These are phyloP conservation scores for Arnoldichthys spilopterus DNA, from an alignment of 2,797 vertebrate genomes.

Conservation along the genomic window DNA sequence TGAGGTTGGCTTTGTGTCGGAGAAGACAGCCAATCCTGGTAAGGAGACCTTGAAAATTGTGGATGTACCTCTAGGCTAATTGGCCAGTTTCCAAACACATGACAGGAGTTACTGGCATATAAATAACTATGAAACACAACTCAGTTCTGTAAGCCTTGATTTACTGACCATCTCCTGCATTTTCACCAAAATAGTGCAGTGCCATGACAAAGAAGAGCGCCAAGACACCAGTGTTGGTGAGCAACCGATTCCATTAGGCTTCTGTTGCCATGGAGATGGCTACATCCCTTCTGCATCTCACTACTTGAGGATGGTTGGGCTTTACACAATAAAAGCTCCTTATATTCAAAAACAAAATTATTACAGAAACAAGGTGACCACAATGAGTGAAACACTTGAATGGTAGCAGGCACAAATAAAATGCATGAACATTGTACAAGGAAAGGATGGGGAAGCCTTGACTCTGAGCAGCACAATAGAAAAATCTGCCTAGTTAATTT, in stretches of 20 bases:
- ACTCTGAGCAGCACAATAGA: not conserved
- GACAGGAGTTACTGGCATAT: not conserved
- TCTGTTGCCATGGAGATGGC: constrained; percentile 75
- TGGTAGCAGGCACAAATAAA: not conserved
- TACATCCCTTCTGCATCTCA: constrained; percentile 56
- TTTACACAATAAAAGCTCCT: constrained; percentile 38
- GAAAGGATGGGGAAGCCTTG: not conserved
- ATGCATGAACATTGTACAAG: not conserved
- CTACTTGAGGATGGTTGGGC: constrained; percentile 53
- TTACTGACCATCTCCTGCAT: not conserved
- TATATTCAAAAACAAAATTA: constrained; percentile 12
- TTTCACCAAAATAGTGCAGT: constrained; percentile 8
- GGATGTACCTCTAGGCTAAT: not conserved
- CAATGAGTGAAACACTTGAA: not conserved
- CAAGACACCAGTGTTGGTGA: constrained; percentile 27
- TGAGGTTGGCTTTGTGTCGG: constrained; percentile 68
- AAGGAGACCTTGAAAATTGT: constrained; percentile 39
- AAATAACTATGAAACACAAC: not conserved
- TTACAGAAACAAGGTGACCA: constrained; percentile 10
- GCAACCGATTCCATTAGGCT: constrained; percentile 52
- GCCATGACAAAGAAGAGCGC: constrained; percentile 15
- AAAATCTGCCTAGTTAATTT: not conserved
- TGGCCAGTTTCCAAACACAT: not conserved
- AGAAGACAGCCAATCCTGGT: constrained; percentile 77
- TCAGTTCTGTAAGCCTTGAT: not conserved